Base-by-base conservation (phyloP, 2,888 invertebrate species). In the Trissonchulus latispiculum region DNA sequence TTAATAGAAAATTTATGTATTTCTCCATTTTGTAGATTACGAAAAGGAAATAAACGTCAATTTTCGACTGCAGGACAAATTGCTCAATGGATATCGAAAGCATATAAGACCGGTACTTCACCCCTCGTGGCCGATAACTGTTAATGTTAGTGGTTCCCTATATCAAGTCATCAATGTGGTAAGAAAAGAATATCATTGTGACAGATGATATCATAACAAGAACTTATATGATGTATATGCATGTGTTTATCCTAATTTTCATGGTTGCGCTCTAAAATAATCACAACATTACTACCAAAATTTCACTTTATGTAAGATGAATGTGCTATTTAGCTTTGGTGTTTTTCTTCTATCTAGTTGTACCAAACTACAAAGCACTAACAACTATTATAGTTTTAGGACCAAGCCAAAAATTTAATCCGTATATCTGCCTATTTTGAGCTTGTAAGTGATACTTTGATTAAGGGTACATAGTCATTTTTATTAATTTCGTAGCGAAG, bases 91-190 rank as follows among this genome's bases (percentile, higher is more conserved):
- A 15, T 48, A 48, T 23, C 8, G 23, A 23, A 48, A 48, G 23
- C 48, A 48, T 23, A 48, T 48, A 8, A 48, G 48, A 23, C 48
- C 48, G 8, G 48, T 48, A 48, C 48, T 48, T 8, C 48, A 48
- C 48, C 48, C 48, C 8, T 48, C 48, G 8, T 48, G 8, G 23
- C 8, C 8, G 8, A 48, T 80, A 32, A 79, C 79, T 36, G 79
- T 81, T n/a, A 77, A 80, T 69, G 79, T 81, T 18, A 74, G 77
- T 1, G 78, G 80, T 3, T 78, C 79, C 18, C 75, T 81, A 31
- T 81, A 81, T 74, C 81, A 81, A 77, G 78, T 81, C 70, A 81
- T 82, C 28, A 81, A 81, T 73, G 75, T 81, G 77, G 81, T 80
- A 28, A 69, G 78, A 71, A 15, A 23, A 15, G 8, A 23, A 15